Percentiles rank a stretch among this genome's conserved stretches.
Conservation (phyloP, 1,140 invertebrate genomes). For the Eulimnadia texana region DNA sequence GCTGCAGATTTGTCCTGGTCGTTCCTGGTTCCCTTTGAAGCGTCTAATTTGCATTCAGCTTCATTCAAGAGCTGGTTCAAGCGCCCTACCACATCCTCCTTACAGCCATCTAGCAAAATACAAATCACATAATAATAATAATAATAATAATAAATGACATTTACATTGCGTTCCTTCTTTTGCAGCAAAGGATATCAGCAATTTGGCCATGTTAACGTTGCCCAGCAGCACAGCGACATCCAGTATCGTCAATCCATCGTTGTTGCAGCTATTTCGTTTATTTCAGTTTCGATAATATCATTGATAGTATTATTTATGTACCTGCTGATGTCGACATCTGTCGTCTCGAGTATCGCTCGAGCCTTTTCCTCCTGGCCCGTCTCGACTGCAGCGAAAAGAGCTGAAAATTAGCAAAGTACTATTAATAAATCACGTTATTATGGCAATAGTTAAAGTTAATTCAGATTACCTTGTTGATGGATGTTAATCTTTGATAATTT, state of each 20-base stretch:
- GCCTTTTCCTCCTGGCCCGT: constrained; percentile 82
- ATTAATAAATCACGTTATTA: constrained; percentile 31
- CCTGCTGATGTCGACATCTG: constrained; percentile 84
- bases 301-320: constrained; percentile 27
- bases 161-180: constrained; percentile 77
- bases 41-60: constrained; percentile 42
- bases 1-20: constrained; percentile 5
- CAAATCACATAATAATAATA: too few species aligned
- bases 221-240: constrained; percentile 81
- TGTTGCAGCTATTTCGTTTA: constrained; percentile 49
- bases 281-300: too few species aligned
- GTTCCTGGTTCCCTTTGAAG: not conserved
- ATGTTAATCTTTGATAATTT: constrained; percentile 68
- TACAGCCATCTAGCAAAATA: constrained; percentile 26
- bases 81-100: constrained; percentile 53
- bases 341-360: constrained; percentile 72
- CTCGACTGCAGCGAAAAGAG: constrained; percentile 80
- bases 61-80: constrained; percentile 59
- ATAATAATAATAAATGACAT: too few species aligned
- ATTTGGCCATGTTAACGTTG: constrained; percentile 68
- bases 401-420: constrained; percentile 32
- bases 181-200: constrained; percentile 74
- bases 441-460: too few species aligned
- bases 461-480: constrained; percentile 79
- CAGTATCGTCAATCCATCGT: constrained; percentile 70